Evolutionary conservation across 2,797 vertebrate genomes (phyloP).

Genomic region (Oceanodroma leucorhoa): DNA sequence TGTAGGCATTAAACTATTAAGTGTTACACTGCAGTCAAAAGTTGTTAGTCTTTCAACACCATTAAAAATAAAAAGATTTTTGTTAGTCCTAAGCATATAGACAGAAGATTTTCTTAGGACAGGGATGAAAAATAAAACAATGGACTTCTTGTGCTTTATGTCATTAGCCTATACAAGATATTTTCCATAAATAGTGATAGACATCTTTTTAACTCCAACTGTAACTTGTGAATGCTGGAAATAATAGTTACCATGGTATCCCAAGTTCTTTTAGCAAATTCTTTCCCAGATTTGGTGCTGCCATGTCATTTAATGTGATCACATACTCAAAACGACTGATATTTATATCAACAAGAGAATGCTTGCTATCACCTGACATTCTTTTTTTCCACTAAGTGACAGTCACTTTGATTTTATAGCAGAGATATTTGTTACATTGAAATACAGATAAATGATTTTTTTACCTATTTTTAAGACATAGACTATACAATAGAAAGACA

Average conservation of each 20-base stretch:
- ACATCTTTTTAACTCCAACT: slow-evolving; percentile 24
- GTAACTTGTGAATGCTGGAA: slow-evolving; percentile 47
- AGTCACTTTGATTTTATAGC: background rate
- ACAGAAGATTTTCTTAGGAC: background rate
- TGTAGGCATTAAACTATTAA: background rate
- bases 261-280: slow-evolving; percentile 4
- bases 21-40: background rate
- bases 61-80: background rate
- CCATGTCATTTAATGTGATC: slow-evolving; percentile 6
- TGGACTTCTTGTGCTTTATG: background rate
- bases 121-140: background rate
- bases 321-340: background rate
- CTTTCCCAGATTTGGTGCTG: background rate
- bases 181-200: slow-evolving; percentile 21
- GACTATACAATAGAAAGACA: background rate
- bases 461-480: background rate
- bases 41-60: background rate
- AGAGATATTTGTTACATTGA: background rate
- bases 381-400: background rate
- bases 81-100: background rate
- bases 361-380: background rate
- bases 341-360: background rate
- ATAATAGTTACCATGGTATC: slow-evolving; percentile 65
- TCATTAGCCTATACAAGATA: background rate
- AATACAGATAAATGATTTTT: background rate